Evolutionary conservation across 2,888 invertebrate species (phyloP).

Genomic region (Drosophila imparisetae): DNA sequence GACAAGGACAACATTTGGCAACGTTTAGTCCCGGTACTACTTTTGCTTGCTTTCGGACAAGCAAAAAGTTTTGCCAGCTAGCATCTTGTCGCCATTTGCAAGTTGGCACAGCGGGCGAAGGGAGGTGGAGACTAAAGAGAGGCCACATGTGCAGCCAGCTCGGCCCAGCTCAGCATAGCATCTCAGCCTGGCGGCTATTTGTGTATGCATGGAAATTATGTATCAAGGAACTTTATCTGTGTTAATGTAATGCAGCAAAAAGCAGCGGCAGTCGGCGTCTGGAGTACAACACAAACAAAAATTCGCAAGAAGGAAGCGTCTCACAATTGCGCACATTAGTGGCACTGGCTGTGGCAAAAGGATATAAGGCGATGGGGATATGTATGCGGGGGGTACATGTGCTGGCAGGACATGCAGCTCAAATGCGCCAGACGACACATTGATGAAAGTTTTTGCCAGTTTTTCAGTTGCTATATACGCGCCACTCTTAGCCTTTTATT

Average conservation of each 20-base stretch:
- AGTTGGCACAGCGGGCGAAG: constrained; percentile 65
- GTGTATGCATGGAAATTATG: constrained; percentile 74
- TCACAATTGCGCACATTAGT: constrained; percentile 76
- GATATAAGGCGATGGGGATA: constrained; percentile 7
- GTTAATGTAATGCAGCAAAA: constrained; percentile 81
- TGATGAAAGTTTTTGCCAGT: constrained; percentile 66
- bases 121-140: constrained; percentile 4
- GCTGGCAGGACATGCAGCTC: constrained; percentile 31
- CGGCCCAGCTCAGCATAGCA: constrained; percentile 4
- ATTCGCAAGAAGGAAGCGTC: constrained; percentile 42
- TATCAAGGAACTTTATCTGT: constrained; percentile 82
- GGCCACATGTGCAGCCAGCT: constrained; percentile 59
- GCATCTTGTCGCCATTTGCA: constrained; percentile 77
- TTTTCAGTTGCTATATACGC: constrained; percentile 39
- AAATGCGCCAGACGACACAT: constrained; percentile 56
- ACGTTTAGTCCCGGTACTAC: constrained; percentile 66
- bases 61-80: constrained; percentile 74
- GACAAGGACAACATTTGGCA: constrained; percentile 66
- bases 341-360: constrained; percentile 42
- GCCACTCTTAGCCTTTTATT: constrained; percentile 51
- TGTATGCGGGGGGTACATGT: constrained; percentile 7
- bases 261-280: constrained; percentile 42
- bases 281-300: constrained; percentile 58
- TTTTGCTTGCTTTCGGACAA: constrained; percentile 68
- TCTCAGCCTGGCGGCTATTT: constrained; percentile 57